Conservation (phyloP, 1,140 invertebrate species). For the Helicoverpa zea region DNA sequence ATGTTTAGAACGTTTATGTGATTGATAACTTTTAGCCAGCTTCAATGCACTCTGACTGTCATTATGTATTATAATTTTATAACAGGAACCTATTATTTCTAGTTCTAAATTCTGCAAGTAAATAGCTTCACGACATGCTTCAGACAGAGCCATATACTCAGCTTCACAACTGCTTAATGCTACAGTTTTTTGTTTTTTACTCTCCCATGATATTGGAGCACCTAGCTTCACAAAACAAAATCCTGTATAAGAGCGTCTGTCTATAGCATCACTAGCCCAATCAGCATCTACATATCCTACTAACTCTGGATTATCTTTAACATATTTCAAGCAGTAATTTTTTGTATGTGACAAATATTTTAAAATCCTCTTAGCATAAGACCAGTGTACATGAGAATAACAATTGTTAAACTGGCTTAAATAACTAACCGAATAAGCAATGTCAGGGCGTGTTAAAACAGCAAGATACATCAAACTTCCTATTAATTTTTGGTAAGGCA, state of each 20-base stretch:
- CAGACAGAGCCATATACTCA: conserved; percentile 13
- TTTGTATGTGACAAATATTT: conserved; percentile 57
- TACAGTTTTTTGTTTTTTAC: conserved; percentile 10
- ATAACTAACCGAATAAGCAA: conserved; percentile 4
- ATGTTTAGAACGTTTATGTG: conserved; percentile 50
- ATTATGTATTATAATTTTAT: conserved; percentile 53
- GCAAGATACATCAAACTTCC: conserved; percentile 18
- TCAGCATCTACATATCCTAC: conserved; percentile 64
- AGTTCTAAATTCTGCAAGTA: neutral
- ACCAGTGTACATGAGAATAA: conserved; percentile 13
- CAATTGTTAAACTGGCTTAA: conserved; percentile 18
- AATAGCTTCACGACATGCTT: conserved; percentile 1
- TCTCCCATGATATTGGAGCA: neutral
- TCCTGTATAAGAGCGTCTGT: conserved; percentile 38
- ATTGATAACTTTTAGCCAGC: conserved; percentile 46
- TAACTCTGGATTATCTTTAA: conserved; percentile 22
- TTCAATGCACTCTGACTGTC: conserved; percentile 59
- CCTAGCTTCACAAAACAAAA: neutral
- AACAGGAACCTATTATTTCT: conserved; percentile 5
- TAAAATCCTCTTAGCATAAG: conserved; percentile 1
- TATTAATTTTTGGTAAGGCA: conserved; percentile 36
- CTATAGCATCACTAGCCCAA: neutral
- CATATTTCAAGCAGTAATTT: conserved; percentile 51
- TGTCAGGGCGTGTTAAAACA: neutral
- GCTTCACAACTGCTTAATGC: neutral